These are phyloP conservation scores for Mantis religiosa DNA, from an alignment of 2,888 invertebrate species.

Conservation along the genomic window DNA sequence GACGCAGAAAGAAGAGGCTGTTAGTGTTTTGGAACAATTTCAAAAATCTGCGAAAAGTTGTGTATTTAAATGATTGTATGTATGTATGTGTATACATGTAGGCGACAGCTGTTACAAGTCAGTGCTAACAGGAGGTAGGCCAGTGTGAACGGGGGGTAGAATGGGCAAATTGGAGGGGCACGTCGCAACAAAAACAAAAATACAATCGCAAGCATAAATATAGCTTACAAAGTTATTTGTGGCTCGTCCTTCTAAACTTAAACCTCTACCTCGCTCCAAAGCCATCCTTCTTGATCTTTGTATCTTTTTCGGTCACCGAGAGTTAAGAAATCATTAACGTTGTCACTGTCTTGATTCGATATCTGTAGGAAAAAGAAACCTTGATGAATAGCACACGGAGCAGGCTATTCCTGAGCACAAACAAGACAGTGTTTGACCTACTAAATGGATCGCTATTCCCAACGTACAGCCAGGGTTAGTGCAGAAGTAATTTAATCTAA, in stretches of 20 bases:
- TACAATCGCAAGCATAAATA: conserved; percentile 13
- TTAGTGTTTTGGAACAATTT: conserved; percentile 19
- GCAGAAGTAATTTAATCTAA: too few relatives aligned
- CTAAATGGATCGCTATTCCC: too few relatives aligned
- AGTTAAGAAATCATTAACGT: neutral
- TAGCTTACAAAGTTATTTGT: conserved; percentile 1
- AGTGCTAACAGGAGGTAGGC: neutral
- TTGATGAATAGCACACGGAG: neutral
- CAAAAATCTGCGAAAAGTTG: conserved; percentile 19
- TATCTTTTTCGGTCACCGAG: neutral
- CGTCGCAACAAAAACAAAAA: neutral
- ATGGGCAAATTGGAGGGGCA: neutral
- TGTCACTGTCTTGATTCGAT: neutral
- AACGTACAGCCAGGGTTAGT: too few relatives aligned
- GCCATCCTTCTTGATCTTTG: neutral
- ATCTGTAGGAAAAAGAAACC: neutral
- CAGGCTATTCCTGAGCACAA: neutral
- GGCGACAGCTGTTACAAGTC: neutral
- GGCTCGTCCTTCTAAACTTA: neutral
- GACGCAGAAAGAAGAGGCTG: neutral
- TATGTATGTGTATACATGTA: neutral
- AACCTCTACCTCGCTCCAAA: neutral
- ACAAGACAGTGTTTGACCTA: neutral
- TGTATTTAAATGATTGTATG: conserved; percentile 24
- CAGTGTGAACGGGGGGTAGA: neutral